A percentile compares a stretch with the other conserved stretches of the same genome.
These are phyloP conservation scores for Gallinago paraguaiae DNA, from an alignment of 2,113 vertebrate genomes.

Conservation along the genomic window DNA sequence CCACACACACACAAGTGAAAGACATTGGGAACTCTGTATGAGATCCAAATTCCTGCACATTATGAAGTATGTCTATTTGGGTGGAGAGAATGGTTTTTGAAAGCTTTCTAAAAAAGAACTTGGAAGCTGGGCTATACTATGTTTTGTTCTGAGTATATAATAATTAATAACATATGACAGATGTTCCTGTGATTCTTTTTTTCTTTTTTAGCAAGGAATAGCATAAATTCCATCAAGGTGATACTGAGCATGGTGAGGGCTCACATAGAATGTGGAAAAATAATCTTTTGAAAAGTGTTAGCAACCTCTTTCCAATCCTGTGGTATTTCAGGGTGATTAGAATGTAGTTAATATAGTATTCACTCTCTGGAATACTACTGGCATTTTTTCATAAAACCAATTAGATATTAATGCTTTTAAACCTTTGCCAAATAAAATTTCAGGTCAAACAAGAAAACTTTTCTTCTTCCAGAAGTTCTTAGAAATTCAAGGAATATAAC, in stretches of 20 bases:
- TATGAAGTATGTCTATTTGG: neutral
- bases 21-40: neutral
- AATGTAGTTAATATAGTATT: neutral
- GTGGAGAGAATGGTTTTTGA: neutral
- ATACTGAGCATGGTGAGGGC: neutral
- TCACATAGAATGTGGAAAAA: neutral
- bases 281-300: neutral
- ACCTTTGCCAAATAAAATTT: conserved; percentile 28
- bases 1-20: neutral
- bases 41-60: neutral
- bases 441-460: conserved; percentile 6
- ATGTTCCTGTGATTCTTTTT: neutral
- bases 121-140: neutral
- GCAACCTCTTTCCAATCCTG: neutral
- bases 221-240: neutral
- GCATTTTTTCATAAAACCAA: conserved; percentile 11
- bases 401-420: conserved; percentile 17
- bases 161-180: neutral
- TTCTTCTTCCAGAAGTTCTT: neutral
- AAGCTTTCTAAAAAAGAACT: neutral
- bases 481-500: neutral
- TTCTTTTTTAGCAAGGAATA: neutral
- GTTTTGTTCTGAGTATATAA: neutral
- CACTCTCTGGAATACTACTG: neutral
- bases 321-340: neutral